Evolutionary conservation across 2,888 invertebrate species (phyloP), one percentile per base, ranked within the genome.

Genomic region (Ceramica pisi): DNA sequence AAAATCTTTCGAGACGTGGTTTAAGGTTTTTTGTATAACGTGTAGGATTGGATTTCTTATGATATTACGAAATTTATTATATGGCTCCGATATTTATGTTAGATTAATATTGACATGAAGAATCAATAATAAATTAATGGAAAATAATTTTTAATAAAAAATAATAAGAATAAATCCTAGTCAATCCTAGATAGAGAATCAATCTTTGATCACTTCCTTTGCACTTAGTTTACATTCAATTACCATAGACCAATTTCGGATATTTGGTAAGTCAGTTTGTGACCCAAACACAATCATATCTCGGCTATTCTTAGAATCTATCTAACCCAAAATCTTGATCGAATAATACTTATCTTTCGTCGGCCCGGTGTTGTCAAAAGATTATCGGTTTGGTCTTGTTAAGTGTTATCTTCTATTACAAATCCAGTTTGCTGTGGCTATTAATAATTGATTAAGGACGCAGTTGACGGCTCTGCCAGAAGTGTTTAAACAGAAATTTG

Each of bases 401-500:
- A 57, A 75, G 26, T 65, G 46, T 56, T 83, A 80, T 72, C 69
- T 67, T 21, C 51, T 35, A 63, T 72, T 78, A 62, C 75, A 66
- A 71, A 71, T 57, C 44, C 46, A 46, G 38, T 71, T 75, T 62
- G 72, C 48, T 51, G 64, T 71, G 66, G 50, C 59, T 67, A 50
- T 38, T 60, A 53, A 67, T 62, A 66, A 78, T 41, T 14, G 14
- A 14, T 78, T 81, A 62, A 67, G 61, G 31, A 48, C 64, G 16
- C 35, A 48, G 31, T 70, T 81, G 31, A 69, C 61, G 55, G 31
- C 46, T 50, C 38, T 57, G 26, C 31, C 38, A 16, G 31, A 51
- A 60, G 60, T 38, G 66, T 61, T 67, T 65, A 56, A 67, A 48
- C 26, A 12, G 53, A 53, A 48, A 67, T 38, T 57, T 12, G 12